Percentiles rank a stretch among this genome's conserved stretches.
These are phyloP conservation scores for Dolichopus griseipennis DNA, from an alignment of 2,888 invertebrate species.

Conservation along the genomic window DNA sequence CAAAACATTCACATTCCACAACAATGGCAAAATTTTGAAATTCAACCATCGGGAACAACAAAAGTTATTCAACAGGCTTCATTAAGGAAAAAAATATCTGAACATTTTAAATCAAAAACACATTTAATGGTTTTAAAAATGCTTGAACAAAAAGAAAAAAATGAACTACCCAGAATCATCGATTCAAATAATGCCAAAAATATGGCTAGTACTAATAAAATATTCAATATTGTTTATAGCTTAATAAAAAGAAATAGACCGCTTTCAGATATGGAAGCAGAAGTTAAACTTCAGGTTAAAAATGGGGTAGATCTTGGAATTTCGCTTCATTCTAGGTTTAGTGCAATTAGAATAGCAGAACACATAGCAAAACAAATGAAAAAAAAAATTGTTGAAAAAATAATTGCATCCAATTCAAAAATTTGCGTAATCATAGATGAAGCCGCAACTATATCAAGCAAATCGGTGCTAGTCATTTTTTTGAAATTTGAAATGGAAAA, in stretches of 20 bases:
- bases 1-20: background rate
- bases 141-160: background rate
- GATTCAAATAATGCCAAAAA: background rate
- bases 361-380: constrained; percentile 8
- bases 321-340: background rate
- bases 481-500: background rate
- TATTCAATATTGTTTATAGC: background rate
- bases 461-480: constrained; percentile 8
- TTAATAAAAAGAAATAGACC: too few relatives aligned
- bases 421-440: background rate
- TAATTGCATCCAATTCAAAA: background rate
- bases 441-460: constrained; percentile 7
- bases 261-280: too few relatives aligned
- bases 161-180: background rate
- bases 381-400: background rate
- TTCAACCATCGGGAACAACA: background rate
- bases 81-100: background rate
- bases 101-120: background rate
- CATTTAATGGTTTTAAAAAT: constrained; percentile 5
- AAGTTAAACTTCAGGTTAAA: background rate
- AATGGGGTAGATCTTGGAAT: background rate
- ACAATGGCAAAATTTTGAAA: background rate
- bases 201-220: background rate
- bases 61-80: background rate
- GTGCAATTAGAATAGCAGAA: background rate